Evolutionary conservation across 2,113 vertebrate genomes (phyloP), one percentile per base, ranked within the genome.

Genomic region (Sinocyclocheilus anophthalmus): DNA sequence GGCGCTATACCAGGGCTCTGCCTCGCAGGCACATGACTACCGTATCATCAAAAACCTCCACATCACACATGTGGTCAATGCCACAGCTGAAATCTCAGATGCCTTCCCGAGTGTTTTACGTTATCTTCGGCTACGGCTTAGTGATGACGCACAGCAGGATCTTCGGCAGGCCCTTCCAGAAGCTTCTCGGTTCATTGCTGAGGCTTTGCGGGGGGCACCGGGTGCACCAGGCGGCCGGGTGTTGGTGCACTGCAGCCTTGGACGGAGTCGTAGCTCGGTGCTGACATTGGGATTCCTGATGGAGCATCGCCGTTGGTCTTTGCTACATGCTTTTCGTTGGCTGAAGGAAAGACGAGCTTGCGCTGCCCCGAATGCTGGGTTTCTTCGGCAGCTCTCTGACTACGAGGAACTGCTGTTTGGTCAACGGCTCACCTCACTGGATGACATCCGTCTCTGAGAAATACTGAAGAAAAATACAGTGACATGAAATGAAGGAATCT

Each of bases 331-430:
- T 69, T 88, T 93, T 81, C 89, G 84, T 37, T 94, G 93, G 93
- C 70, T 94, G 90, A 94, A 92, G 87, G 93, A 94, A 67, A 91
- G 92, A 70, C 88, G 92, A 79, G 90, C 90, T 2, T 93, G 93
- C 76, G 92, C 88, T 0, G 92, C 92, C 1, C 92, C 92, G 42
- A 93, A 94, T 16, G 83, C 92, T 22, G 91, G 92, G 88, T 94
- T 94, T 89, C 91, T 93, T 76, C 82, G 59, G 45, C 92, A 94
- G 69, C 92, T 94, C 24, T 83, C 91, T 65, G 89, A 89, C 82
- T 92, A 93, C 12, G 93, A 94, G 88, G 92, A 94, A 90, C 90
- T 89, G 83, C 91, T 94, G 79, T 94, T 94, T 70, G 92, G 91
- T 42, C 89, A 87, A 80, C 91, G 79, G 70, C 91, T 95, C 70